Evolutionary conservation across 2,888 invertebrate species (phyloP).

Genomic region (Agrochola circellaris): DNA sequence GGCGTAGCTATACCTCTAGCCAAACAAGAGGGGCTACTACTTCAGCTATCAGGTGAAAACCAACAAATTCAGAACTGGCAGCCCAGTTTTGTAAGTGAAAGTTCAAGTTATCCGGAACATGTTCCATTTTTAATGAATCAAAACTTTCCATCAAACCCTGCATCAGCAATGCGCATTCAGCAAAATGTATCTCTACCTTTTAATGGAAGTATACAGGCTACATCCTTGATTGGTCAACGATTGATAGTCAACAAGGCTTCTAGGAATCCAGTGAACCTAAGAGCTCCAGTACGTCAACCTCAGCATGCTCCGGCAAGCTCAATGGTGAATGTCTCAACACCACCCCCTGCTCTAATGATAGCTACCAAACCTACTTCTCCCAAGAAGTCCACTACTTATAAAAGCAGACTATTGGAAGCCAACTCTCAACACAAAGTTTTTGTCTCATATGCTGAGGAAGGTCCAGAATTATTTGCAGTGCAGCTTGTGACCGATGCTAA

Average conservation of each 20-base stretch:
- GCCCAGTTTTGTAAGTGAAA: conserved; percentile 75
- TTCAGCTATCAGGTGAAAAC: conserved; percentile 75
- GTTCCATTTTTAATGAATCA: conserved; percentile 85
- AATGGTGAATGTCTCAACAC: conserved; percentile 53
- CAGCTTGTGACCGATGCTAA: conserved; percentile 92
- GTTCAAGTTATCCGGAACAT: conserved; percentile 81
- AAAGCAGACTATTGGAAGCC: conserved; percentile 85
- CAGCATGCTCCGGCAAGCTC: conserved; percentile 71
- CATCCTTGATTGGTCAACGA: conserved; percentile 82
- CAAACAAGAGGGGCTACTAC: conserved; percentile 86
- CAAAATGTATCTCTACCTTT: conserved; percentile 81
- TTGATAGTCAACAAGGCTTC: conserved; percentile 80
- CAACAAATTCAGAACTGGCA: conserved; percentile 79
- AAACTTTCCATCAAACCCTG: conserved; percentile 86
- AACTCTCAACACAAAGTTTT: conserved; percentile 92
- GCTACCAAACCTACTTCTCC: conserved; percentile 77
- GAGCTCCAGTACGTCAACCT: conserved; percentile 81
- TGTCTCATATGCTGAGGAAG: conserved; percentile 95
- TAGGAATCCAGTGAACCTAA: conserved; percentile 81
- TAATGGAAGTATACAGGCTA: conserved; percentile 78
- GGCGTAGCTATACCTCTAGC: conserved; percentile 85
- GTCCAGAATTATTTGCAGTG: conserved; percentile 94
- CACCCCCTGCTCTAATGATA: conserved; percentile 64
- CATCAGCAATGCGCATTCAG: conserved; percentile 85
- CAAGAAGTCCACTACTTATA: conserved; percentile 89